These are phyloP conservation scores for Meriones psammophilus DNA, from an alignment of 2,797 vertebrate species.

Conservation along the genomic window DNA sequence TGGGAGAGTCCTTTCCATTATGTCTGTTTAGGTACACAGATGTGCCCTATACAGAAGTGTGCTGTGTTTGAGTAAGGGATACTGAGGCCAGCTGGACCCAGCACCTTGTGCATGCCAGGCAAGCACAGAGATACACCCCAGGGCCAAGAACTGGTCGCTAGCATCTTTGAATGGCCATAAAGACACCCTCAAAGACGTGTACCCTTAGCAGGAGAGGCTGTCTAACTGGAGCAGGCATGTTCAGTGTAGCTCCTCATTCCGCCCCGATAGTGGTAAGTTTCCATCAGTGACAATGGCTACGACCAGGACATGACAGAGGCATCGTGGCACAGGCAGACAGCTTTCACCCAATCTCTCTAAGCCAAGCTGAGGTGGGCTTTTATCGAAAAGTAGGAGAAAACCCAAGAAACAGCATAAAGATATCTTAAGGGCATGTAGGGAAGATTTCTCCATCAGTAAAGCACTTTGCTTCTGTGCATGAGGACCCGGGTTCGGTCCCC, in stretches of 20 bases:
- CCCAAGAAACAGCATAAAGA: background rate
- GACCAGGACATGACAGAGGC: background rate
- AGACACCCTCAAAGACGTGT: background rate
- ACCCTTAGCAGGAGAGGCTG: background rate
- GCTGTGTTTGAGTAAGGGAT: background rate
- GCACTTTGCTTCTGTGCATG: background rate
- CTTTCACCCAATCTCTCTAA: background rate
- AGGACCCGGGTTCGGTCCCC: too few species aligned
- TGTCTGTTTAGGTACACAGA: background rate
- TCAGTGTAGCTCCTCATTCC: background rate
- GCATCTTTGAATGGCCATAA: background rate
- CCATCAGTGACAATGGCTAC: background rate
- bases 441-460: background rate
- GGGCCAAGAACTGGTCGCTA: background rate
- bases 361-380: background rate
- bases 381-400: background rate
- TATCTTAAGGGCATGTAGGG: background rate
- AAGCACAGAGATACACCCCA: background rate
- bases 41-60: background rate
- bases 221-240: background rate
- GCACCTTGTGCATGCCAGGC: background rate
- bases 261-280: background rate
- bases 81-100: too few species aligned
- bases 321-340: background rate
- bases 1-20: background rate